A percentile compares a stretch with the other conserved stretches of the same genome.
These are phyloP conservation scores for Coregonus suidteri DNA, from an alignment of 2,797 vertebrate species.

Conservation along the genomic window DNA sequence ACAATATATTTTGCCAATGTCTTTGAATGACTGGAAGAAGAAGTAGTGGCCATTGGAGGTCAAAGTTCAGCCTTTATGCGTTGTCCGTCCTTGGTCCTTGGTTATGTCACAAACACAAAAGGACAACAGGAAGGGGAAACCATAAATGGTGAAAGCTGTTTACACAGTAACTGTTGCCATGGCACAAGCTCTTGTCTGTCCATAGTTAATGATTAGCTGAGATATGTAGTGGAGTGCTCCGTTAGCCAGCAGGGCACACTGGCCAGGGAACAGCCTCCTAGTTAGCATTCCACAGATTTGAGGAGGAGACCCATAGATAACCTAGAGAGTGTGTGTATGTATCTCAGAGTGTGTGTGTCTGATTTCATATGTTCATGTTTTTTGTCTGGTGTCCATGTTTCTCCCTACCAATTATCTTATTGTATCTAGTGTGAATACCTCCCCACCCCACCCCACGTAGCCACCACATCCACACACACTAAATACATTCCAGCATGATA, in stretches of 20 bases:
- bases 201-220: conserved; percentile 44
- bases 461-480: not conserved
- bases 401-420: not conserved
- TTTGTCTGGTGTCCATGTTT: not conserved
- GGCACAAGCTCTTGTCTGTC: conserved; percentile 26
- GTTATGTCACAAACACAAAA: conserved; percentile 23
- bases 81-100: conserved; percentile 1
- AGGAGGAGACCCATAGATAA: conserved; percentile 28
- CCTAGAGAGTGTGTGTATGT: not conserved
- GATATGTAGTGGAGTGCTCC: not conserved
- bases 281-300: conserved; percentile 14
- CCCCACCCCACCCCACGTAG: not conserved
- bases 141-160: conserved; percentile 57
- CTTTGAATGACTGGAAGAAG: conserved; percentile 8
- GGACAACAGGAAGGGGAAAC: conserved; percentile 47
- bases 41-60: conserved; percentile 25
- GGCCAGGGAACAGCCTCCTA: conserved; percentile 30
- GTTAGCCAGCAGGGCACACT: conserved; percentile 2
- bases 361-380: conserved; percentile 4
- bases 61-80: conserved; percentile 28
- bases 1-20: conserved; percentile 12
- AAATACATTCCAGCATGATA: conserved; percentile 13
- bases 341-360: not conserved
- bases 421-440: not conserved
- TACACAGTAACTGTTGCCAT: conserved; percentile 60